phyloP scores from a whole-genome alignment of 2,113 vertebrate species.

The Morone chrysops region DNA sequence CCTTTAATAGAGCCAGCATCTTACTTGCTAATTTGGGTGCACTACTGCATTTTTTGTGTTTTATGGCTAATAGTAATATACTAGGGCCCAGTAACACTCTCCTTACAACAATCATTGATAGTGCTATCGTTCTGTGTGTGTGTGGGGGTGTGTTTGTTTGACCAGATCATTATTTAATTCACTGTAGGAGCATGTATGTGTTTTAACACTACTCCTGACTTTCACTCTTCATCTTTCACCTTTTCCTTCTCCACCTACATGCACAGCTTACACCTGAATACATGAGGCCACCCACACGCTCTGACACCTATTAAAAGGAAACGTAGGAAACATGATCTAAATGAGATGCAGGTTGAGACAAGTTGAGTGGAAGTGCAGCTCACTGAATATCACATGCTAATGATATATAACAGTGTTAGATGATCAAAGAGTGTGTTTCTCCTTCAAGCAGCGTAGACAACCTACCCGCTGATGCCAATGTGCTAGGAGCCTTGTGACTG shows the following conservation, averaged over 20 bases:
- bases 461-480: conserved; percentile 19
- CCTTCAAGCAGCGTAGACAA: conserved; percentile 31
- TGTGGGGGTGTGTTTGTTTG: neutral
- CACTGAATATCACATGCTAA: neutral
- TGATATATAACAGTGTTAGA: neutral
- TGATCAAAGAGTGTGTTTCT: conserved; percentile 31
- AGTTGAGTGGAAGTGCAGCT: neutral
- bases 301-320: neutral
- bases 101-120: neutral
- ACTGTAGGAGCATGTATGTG: neutral
- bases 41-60: neutral
- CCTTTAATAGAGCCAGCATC: neutral
- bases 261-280: neutral
- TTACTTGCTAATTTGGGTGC: neutral
- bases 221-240: neutral
- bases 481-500: neutral
- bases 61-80: neutral
- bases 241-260: neutral
- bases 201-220: neutral
- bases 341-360: neutral
- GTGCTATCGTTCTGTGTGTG: neutral
- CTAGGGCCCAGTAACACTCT: neutral
- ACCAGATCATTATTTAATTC: neutral
- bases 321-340: neutral
- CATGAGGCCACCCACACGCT: neutral